Evolutionary conservation across 2,113 vertebrate species (phyloP), one percentile per base, ranked within the genome.

Genomic region (Junco hyemalis): DNA sequence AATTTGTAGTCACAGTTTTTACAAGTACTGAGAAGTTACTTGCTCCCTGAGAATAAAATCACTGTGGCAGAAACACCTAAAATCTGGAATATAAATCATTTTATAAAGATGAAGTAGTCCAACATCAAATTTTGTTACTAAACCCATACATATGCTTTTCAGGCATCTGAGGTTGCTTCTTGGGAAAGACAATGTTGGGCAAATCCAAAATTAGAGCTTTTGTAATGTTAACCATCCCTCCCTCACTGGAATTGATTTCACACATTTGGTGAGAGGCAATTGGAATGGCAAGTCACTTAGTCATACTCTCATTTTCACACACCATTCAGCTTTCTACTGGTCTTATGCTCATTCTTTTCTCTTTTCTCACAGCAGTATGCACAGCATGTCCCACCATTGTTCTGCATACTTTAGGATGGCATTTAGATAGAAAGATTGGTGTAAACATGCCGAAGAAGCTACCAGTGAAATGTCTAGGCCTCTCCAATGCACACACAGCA

Each of bases 161-260:
- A 95, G 66, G 57, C 29, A 82, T 92, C 73, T 89, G 92, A 96
- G 36, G 72, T 94, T 81, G 81, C 95, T 97, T 96, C 86, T 96
- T 96, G 93, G 95, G 81, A 96, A 98, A 95, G 95, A 94, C 96
- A 96, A 96, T 97, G 96, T 86, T 97, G 96, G 93, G 94, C 84
- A 96, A 97, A 97, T 97, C 93, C 86, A 65, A 91, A 72, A 97
- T 97, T 97, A 97, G 96, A 97, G 95, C 95, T 97, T 97, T 97
- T 98, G 96, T 97, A 86, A 93, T 95, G 92, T 91, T 96, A 94
- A 97, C 91, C 92, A 73, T 97, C 82, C 91, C 95, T 87, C 95
- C 96, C 94, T 96, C 12, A 93, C 96, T 94, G 86, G 96, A 97
- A 97, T 96, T 97, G 97, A 96, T 98, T 97, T 94, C 81, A 92